Evolutionary conservation across 1,140 invertebrate species (phyloP), one percentile per base, ranked within the genome.

Genomic region (Phthorimaea operculella): DNA sequence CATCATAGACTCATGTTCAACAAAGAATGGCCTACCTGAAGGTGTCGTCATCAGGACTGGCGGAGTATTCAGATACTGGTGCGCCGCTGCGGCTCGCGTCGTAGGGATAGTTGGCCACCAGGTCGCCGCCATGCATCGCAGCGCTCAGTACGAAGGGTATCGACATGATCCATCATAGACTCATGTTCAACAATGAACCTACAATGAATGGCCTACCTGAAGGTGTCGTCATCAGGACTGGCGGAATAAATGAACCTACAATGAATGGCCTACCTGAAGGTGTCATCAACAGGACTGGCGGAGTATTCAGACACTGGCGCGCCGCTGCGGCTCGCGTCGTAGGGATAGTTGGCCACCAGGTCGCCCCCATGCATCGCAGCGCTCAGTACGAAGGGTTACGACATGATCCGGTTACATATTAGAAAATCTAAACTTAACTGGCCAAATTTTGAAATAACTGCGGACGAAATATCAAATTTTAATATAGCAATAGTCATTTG

Each of bases 21-120:
- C n/a, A n/a, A n/a, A n/a, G n/a, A n/a, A n/a, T n/a, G n/a, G 58
- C 68, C 78, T 85, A 95, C 94, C 89, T 90, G 83, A 96, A 96
- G 6, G 94, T 95, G 33, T 90, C 87, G 83, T 97, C 94, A 86
- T 97, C 95, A 5, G 95, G 94, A 51, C 90, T 90, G 15, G 88
- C 87, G 2, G 92, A 88, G 73, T 96, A 96, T 73, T 93, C 91
- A 9, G 86, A 85, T 4, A 88, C 87, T 4, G 84, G 79, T 1
- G 87, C 87, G 8, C 92, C 91, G 54, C 89, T 89, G 17, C 90
- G 80, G 58, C 92, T 93, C 54, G 91, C 90, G 79, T 97, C 95
- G 74, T 94, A 97, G 0, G 95, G 95, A 80, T 96, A 97, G 80
- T 96, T 96, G 18, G 94, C 94, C 1, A 97, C 95, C 7, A 97